Percentiles rank a stretch among this genome's conserved stretches.
phyloP scores from a whole-genome alignment of 2,797 vertebrate genomes.

The Phaenicophaeus curvirostris region DNA sequence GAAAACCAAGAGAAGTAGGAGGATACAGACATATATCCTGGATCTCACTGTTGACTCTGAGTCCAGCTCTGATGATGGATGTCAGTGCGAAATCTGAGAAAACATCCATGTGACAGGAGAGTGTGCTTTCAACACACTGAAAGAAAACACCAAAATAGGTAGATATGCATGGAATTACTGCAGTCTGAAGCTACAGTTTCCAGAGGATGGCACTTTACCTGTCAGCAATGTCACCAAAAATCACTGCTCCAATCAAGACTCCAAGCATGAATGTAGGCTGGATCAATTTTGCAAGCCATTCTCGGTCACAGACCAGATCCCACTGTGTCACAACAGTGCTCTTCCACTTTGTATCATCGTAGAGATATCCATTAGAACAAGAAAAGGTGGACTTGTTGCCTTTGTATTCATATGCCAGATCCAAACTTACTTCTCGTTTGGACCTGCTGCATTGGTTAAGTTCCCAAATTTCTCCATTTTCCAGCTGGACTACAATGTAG shows the following conservation, averaged over 20 bases:
- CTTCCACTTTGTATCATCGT: conserved; percentile 83
- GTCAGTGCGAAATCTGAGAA: neutral
- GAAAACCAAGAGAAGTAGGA: neutral
- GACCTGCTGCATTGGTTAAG: conserved; percentile 83
- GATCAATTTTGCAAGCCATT: conserved; percentile 89
- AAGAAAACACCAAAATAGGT: neutral
- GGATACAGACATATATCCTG: neutral
- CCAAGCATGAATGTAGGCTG: conserved; percentile 94
- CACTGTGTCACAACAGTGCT: conserved; percentile 90
- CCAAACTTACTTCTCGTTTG: conserved; percentile 65
- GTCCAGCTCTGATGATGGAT: neutral
- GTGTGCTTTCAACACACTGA: neutral
- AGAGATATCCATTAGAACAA: conserved; percentile 83
- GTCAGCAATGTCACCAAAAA: conserved; percentile 93
- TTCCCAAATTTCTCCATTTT: conserved; percentile 88
- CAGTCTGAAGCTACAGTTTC: neutral
- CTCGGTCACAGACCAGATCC: conserved; percentile 90
- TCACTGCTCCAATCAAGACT: conserved; percentile 88
- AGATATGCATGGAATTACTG: neutral
- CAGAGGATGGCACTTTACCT: conserved; percentile 79
- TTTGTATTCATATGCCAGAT: conserved; percentile 77
- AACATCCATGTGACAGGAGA: accelerated
- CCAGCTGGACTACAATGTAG: conserved; percentile 81
- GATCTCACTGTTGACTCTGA: neutral
- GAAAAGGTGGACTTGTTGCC: conserved; percentile 80